These are phyloP conservation scores for Athetis lepigone DNA, from an alignment of 2,888 invertebrate genomes.

Conservation along the genomic window DNA sequence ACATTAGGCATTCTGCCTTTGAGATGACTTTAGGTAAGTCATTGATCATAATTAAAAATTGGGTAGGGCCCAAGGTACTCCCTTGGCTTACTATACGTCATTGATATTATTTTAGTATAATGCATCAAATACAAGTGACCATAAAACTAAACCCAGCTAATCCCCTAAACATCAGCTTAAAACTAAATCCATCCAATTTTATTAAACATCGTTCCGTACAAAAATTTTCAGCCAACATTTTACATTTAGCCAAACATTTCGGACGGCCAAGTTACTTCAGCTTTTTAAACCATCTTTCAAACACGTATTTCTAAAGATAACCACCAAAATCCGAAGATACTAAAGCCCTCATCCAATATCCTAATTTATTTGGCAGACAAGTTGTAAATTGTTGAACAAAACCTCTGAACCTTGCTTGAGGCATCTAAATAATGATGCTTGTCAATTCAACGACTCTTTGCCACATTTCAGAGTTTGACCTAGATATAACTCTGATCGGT, in stretches of 20 bases:
- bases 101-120: too few relatives aligned
- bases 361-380: slow-evolving; percentile 55
- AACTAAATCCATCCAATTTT: not conserved
- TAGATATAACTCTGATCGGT: slow-evolving; percentile 31
- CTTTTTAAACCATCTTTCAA: slow-evolving; percentile 4
- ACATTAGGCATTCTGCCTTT: too few relatives aligned
- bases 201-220: not conserved
- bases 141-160: too few relatives aligned
- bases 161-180: not conserved
- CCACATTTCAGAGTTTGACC: slow-evolving; percentile 46
- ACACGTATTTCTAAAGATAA: not conserved
- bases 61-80: too few relatives aligned
- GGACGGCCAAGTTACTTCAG: not conserved
- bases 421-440: slow-evolving; percentile 37
- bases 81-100: too few relatives aligned
- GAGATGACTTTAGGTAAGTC: too few relatives aligned
- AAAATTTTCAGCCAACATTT: not conserved
- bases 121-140: too few relatives aligned
- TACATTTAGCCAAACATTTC: not conserved
- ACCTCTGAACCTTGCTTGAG: slow-evolving; percentile 33
- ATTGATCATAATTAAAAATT: too few relatives aligned
- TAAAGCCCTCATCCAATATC: slow-evolving; percentile 33
- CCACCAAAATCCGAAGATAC: slow-evolving; percentile 8
- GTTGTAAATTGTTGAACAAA: slow-evolving; percentile 37
- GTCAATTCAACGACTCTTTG: slow-evolving; percentile 40